Base-by-base conservation (phyloP, 2,888 invertebrate genomes). In the Cephus sareptanus region DNA sequence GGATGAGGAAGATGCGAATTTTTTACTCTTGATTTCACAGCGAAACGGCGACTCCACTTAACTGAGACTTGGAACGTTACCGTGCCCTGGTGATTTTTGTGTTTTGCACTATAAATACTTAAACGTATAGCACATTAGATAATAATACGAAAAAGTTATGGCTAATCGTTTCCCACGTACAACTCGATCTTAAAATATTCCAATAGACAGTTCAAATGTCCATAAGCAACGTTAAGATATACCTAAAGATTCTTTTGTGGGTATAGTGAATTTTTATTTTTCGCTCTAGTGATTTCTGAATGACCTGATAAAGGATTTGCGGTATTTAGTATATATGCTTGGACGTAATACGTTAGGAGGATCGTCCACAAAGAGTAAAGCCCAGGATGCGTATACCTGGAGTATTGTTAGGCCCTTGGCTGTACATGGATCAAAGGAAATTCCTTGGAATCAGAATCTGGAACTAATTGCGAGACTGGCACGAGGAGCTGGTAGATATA, bases 401-500 rank as follows among this genome's bases (percentile, higher is more conserved):
- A 77, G 40, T 56, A 69, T 68, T 33, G 69, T 37, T 23, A 30
- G 77, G 15, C 31, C 75, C 76, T 40, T 31, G 34, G 69, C 80
- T 80, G 74, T 78, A 76, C 75, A 34, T 31, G 78, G 78, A 80
- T 81, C 78, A 82, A 82, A 81, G 79, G 76, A 77, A 80, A 82
- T 81, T 80, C 82, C 81, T 79, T 34, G 75, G 75, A 81, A 82
- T 81, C 81, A 77, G 81, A 81, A 81, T 81, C 80, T 82, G 82
- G 80, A 82, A 82, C 82, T 82, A 82, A 82, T 81, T 80, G 82
- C 80, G 77, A 71, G 71, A 34, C 71, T 34, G 23, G 11, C 71
- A 23, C 33, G 71, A 33, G 31, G 3, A 71, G 71, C 71, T 71
- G 56, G 23, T 56, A 56, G 23, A 56, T 56, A 56, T 56, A 56